A percentile compares a stretch with the other conserved stretches of the same genome.
Evolutionary conservation across 2,113 vertebrate species (phyloP).

Genomic region (Vidua chalybeata): DNA sequence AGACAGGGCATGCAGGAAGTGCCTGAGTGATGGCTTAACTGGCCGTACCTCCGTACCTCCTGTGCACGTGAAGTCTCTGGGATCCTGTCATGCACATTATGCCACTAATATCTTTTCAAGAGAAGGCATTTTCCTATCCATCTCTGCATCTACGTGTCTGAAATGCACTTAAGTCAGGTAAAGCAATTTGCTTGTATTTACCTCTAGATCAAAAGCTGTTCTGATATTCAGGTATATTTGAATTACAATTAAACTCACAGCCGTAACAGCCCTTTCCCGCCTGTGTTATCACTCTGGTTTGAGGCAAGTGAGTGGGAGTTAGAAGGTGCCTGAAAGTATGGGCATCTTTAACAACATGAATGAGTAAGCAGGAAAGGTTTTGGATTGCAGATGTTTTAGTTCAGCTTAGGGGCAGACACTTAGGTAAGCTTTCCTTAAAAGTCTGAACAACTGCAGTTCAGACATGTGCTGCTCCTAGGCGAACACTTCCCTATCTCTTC

Average conservation of each 20-base stretch:
- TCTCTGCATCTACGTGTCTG: slow-evolving; percentile 7
- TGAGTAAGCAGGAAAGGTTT: not conserved
- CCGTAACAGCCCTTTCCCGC: not conserved
- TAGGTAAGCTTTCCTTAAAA: not conserved
- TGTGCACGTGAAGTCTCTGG: not conserved
- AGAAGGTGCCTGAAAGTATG: slow-evolving; percentile 12
- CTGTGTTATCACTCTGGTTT: not conserved
- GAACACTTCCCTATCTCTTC: not conserved
- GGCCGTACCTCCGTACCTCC: not conserved
- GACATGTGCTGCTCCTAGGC: not conserved
- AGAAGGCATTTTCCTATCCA: not conserved
- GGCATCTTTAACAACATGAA: not conserved
- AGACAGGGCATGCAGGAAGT: not conserved
- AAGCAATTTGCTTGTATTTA: slow-evolving; percentile 22
- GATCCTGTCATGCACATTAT: not conserved
- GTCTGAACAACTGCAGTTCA: not conserved
- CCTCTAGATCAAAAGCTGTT: slow-evolving; percentile 44
- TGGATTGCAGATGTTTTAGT: not conserved
- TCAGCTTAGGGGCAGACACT: slow-evolving; percentile 15
- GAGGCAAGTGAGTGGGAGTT: slow-evolving; percentile 29
- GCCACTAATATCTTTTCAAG: not conserved
- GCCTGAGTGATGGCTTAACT: not conserved
- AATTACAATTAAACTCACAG: slow-evolving; percentile 33
- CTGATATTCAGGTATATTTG: slow-evolving; percentile 19
- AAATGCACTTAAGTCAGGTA: not conserved